phyloP scores from a whole-genome alignment of 1,140 invertebrate genomes.

The Whitmania pigra region DNA sequence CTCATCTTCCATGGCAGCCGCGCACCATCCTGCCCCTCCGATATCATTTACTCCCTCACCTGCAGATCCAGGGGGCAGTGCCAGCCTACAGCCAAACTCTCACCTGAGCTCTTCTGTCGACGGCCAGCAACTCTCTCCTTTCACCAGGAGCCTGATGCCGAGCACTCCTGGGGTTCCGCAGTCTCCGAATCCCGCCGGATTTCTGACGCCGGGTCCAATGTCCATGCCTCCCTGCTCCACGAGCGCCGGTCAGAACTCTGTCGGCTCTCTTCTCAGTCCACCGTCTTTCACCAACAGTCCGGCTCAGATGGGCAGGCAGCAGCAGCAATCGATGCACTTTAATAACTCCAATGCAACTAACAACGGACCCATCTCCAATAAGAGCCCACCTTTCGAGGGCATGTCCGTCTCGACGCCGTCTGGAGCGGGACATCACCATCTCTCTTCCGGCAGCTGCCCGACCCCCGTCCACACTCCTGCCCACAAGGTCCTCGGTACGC shows the following conservation, averaged over 20 bases:
- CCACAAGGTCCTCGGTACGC: not conserved
- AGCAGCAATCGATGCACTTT: not conserved
- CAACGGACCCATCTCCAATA: not conserved
- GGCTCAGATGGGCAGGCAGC: not conserved
- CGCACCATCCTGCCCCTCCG: not conserved
- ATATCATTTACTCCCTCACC: conserved; percentile 3
- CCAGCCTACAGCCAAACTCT: not conserved
- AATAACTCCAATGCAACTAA: not conserved
- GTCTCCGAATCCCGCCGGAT: not conserved
- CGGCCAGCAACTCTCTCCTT: conserved; percentile 1
- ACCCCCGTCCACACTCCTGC: not conserved
- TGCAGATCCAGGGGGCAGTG: not conserved
- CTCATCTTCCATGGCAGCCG: conserved; percentile 10
- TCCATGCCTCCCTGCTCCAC: no score
- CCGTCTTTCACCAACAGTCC: conserved; percentile 5
- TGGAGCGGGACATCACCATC: no score
- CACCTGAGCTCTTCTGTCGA: not conserved
- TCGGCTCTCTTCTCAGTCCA: not conserved
- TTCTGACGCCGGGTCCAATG: no score
- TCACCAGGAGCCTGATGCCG: not conserved
- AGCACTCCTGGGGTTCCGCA: not conserved
- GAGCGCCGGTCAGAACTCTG: no score
- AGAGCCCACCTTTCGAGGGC: not conserved
- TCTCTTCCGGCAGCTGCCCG: not conserved
- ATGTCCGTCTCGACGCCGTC: no score